These are phyloP conservation scores for Catocala sponsa DNA, from an alignment of 2,888 invertebrate genomes.

Conservation along the genomic window DNA sequence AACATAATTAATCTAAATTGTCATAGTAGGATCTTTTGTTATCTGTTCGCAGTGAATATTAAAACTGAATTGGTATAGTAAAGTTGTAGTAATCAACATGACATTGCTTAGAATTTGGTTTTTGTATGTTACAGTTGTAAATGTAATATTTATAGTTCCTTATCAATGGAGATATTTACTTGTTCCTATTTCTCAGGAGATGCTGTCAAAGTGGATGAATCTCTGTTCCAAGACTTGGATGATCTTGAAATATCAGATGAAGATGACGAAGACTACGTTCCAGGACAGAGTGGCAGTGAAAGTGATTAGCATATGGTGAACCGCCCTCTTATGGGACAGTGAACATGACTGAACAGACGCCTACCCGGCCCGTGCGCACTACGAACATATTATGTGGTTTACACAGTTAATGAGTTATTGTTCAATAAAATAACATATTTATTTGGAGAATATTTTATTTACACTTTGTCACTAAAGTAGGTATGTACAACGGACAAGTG, in stretches of 20 bases:
- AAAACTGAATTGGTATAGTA: too few relatives aligned
- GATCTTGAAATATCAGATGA: conserved; percentile 93
- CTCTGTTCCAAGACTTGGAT: conserved; percentile 96
- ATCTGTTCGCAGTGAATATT: too few relatives aligned
- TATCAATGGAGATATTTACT: too few relatives aligned
- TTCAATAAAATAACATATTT: conserved; percentile 72
- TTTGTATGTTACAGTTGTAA: too few relatives aligned
- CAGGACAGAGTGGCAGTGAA: conserved; percentile 82
- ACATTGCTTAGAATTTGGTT: too few relatives aligned
- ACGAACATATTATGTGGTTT: conserved; percentile 34
- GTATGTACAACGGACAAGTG: conserved; percentile 77
- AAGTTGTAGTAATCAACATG: too few relatives aligned
- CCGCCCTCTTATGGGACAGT: conserved; percentile 21
- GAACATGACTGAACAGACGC: conserved; percentile 21
- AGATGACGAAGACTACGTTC: conserved; percentile 90
- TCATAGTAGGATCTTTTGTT: too few relatives aligned
- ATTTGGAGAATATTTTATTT: conserved; percentile 85
- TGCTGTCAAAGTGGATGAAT: conserved; percentile 97
- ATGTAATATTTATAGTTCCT: too few relatives aligned
- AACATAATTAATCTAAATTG: too few relatives aligned
- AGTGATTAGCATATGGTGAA: conserved; percentile 70
- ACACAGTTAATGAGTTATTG: conserved; percentile 62
- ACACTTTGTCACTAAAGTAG: conserved; percentile 77
- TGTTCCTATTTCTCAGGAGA: conserved; percentile 85
- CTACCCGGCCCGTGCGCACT: not conserved